Evolutionary conservation across 2,888 invertebrate genomes (phyloP), one percentile per base, ranked within the genome.

Genomic region (Cheilosia urbana): DNA sequence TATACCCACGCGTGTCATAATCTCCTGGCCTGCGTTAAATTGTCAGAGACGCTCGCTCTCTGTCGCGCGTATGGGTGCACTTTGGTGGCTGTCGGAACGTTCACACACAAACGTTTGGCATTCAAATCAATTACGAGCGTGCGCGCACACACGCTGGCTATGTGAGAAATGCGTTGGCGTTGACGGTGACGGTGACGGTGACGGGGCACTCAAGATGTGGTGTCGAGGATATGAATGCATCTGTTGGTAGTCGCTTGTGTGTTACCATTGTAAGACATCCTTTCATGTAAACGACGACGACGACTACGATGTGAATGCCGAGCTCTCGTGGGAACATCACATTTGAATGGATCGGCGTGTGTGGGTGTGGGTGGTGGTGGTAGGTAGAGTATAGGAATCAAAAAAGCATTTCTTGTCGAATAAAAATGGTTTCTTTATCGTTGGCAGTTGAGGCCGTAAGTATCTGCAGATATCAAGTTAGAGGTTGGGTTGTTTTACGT

Each of bases 61-160:
- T 17, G 27, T 27, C 72, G 62, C 21, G 68, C 40, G 66, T 19
- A 73, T 73, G 83, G 77, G 73, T 84, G 79, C 79, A 69, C 79
- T 71, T 66, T 71, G 80, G 65, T 17, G 19, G 55, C 55, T 84
- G 75, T 84, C 75, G 79, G 69, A 80, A 78, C 83, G 78, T 78
- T 78, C 68, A 78, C 27, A 57, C 69, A 71, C 47, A 55, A 49
- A 53, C 78, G 79, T 34, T 34, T 60, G 71, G 69, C 71, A 80
- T 84, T 75, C 80, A 85, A 85, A 85, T 85, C 84, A 85, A 85
- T 85, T 85, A 80, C 58, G 47, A 65, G 60, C 76, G 76, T 69
- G 65, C 63, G 55, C 53, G 24, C 49, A 47, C n/a, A 49, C 49
- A 51, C 21, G 42, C 17, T 78, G 72, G 53, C 71, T 72, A 58